Percentiles rank a stretch among this genome's conserved stretches.
These are phyloP conservation scores for Apotomis capreana DNA, from an alignment of 2,888 invertebrate genomes.

Conservation along the genomic window DNA sequence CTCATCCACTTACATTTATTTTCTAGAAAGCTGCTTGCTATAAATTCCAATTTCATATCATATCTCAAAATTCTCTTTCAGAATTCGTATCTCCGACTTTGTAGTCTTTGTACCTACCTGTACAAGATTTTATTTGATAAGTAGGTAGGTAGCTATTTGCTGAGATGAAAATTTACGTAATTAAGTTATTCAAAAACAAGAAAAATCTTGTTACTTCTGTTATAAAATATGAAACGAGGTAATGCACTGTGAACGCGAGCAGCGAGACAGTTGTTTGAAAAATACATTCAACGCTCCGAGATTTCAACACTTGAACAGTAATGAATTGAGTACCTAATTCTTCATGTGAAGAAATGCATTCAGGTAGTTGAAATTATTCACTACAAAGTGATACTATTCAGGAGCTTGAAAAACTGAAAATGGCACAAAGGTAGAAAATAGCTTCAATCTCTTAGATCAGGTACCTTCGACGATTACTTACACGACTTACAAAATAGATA, in stretches of 20 bases:
- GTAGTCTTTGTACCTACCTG: neutral
- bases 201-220: conserved; percentile 9
- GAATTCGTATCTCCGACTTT: conserved; percentile 3
- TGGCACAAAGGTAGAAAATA: too few species aligned
- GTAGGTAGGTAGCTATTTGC: conserved; percentile 9
- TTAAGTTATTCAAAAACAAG: conserved; percentile 5
- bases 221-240: conserved; percentile 20
- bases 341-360: neutral
- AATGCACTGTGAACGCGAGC: conserved; percentile 1
- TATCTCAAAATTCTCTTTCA: neutral
- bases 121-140: conserved; percentile 12
- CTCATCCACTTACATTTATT: conserved; percentile 9
- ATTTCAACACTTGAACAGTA: neutral
- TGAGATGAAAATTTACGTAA: conserved; percentile 14
- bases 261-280: conserved; percentile 6
- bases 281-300: neutral
- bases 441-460: too few species aligned
- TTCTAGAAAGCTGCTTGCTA: conserved; percentile 10
- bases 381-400: too few species aligned
- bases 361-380: too few species aligned
- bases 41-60: conserved; percentile 9
- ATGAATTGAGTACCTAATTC: neutral
- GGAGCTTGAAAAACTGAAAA: too few species aligned
- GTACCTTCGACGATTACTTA: too few species aligned
- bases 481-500: too few species aligned